phyloP scores from a whole-genome alignment of 2,797 vertebrate genomes.

The Microcaecilia unicolor region DNA sequence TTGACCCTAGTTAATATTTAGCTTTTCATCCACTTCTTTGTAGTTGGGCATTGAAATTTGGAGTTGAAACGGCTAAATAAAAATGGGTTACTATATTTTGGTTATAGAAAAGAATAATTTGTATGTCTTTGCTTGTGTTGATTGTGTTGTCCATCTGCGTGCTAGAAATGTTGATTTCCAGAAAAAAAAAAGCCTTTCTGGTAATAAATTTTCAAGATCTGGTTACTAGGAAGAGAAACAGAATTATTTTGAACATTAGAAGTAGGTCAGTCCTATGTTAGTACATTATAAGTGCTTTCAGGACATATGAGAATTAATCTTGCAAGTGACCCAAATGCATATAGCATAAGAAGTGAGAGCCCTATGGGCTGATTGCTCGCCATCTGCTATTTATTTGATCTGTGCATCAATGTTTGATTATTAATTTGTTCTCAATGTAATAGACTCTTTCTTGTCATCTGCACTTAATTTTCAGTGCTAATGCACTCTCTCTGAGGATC shows the following conservation, averaged over 20 bases:
- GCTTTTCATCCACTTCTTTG: no score
- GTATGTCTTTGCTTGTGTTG: no score
- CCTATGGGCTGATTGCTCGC: constrained; percentile 36
- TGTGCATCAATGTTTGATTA: constrained; percentile 27
- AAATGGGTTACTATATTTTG: no score
- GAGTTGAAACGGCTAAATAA: no score
- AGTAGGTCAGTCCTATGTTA: neutral
- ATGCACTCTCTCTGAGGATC: neutral
- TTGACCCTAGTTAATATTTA: no score
- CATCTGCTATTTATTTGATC: constrained; percentile 44
- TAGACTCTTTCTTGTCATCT: neutral
- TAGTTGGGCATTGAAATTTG: no score
- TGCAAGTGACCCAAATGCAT: constrained; percentile 50
- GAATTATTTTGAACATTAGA: constrained; percentile 19
- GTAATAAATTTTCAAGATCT: no score
- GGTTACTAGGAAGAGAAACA: no score
- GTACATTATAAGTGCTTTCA: constrained; percentile 20
- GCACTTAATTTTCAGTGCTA: constrained; percentile 6
- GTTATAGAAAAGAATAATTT: no score
- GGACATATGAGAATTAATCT: constrained; percentile 42
- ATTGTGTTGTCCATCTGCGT: no score
- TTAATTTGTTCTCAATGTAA: constrained; percentile 32
- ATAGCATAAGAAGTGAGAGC: constrained; percentile 29
- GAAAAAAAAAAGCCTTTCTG: no score
- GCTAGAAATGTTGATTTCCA: no score